Percentiles rank a stretch among this genome's conserved stretches.
phyloP scores from a whole-genome alignment of 2,888 invertebrate genomes.

The Phortica magna region DNA sequence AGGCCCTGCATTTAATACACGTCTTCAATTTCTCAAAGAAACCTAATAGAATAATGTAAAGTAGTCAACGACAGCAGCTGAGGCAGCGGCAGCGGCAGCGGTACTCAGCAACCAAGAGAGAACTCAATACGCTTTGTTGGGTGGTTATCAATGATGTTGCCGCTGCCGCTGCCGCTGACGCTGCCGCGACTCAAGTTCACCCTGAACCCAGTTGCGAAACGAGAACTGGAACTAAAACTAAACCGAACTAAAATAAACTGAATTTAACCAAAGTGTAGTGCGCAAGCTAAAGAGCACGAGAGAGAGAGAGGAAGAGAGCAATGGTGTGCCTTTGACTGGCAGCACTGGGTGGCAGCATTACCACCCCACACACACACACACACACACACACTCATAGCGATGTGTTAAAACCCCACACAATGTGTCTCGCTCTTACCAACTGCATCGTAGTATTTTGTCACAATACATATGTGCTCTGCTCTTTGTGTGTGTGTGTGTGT shows the following conservation, averaged over 20 bases:
- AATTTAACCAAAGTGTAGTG: background rate
- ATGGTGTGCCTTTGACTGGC: background rate
- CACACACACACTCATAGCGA: background rate
- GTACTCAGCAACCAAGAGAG: conserved; percentile 43
- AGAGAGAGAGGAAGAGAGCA: background rate
- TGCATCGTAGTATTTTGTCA: conserved; percentile 58
- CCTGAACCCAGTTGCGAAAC: background rate
- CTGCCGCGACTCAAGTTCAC: background rate
- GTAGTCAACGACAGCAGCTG: conserved; percentile 55
- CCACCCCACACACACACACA: background rate
- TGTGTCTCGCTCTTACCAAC: background rate
- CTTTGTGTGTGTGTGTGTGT: conserved; percentile 15
- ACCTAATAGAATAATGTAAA: conserved; percentile 74
- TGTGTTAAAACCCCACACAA: background rate
- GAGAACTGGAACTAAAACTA: conserved; percentile 16
- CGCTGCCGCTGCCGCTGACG: conserved; percentile 19
- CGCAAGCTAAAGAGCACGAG: background rate
- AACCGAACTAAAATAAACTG: conserved; percentile 1
- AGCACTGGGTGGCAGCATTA: conserved; percentile 1
- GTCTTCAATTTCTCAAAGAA: conserved; percentile 68
- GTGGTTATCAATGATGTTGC: conserved; percentile 57
- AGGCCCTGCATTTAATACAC: conserved; percentile 59
- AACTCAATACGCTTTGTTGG: conserved; percentile 67
- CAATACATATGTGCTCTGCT: conserved; percentile 69
- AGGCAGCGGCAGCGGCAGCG: conserved; percentile 38